Evolutionary conservation across 2,797 vertebrate species (phyloP).

Genomic region (Mus caroli): DNA sequence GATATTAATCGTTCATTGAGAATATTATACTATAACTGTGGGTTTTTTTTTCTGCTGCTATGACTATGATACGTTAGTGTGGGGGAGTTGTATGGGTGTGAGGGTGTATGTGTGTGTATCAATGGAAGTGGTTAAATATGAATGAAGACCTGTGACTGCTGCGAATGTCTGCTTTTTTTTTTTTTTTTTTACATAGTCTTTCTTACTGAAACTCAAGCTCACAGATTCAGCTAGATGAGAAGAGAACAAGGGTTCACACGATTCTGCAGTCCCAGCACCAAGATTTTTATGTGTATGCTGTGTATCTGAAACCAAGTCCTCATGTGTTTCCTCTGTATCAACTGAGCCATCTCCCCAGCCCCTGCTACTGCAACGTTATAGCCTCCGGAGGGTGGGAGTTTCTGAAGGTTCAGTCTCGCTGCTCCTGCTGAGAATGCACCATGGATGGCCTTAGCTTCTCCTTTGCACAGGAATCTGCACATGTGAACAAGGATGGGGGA

Average conservation of each 20-base stretch:
- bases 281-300: not conserved
- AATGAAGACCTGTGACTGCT: not conserved
- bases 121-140: not conserved
- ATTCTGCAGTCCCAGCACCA: not conserved
- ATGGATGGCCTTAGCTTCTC: not conserved
- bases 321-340: not conserved
- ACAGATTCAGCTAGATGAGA: not conserved
- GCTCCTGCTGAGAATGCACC: not conserved
- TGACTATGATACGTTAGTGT: not conserved
- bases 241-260: not conserved
- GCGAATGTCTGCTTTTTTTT: no score
- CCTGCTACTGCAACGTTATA: rapidly evolving
- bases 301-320: not conserved
- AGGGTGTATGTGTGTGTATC: not conserved
- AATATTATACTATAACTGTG: not conserved
- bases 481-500: not conserved
- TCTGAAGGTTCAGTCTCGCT: not conserved
- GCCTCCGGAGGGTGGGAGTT: no score
- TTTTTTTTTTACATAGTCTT: no score
- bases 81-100: rapidly evolving
- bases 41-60: not conserved
- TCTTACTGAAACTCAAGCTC: not conserved
- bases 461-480: not conserved
- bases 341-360: not conserved
- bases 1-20: not conserved